Percentiles rank a stretch among this genome's conserved stretches.
Conservation (phyloP, 37 sponge, comb jelly and placozoan genomes). For the Tethya wilhelma region DNA sequence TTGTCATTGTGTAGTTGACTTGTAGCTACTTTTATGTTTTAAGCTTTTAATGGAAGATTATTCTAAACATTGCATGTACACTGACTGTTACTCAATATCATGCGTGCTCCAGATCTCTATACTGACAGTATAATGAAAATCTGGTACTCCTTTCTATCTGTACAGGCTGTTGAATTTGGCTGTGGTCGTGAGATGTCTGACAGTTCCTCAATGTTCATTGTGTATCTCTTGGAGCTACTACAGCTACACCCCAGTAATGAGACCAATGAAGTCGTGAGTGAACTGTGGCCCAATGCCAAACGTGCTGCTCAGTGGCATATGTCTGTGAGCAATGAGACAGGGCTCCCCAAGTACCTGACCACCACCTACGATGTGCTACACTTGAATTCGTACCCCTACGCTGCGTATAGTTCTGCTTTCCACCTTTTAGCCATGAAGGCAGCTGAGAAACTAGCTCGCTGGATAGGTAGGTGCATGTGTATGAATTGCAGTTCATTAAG, state of each 20-base stretch:
- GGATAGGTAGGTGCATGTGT: too few species aligned
- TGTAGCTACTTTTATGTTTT: too few species aligned
- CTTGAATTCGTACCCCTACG: neutral
- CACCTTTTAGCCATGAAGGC: too few species aligned
- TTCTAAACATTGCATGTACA: too few species aligned
- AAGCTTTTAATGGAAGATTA: neutral
- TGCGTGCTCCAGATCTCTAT: too few species aligned
- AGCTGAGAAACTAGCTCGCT: too few species aligned
- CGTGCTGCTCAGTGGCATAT: constrained; percentile 26
- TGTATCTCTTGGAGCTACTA: constrained; percentile 17
- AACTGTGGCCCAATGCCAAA: constrained; percentile 15
- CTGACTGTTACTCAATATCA: too few species aligned
- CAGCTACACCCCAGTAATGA: neutral
- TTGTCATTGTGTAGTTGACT: too few species aligned
- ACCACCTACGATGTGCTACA: constrained; percentile 13
- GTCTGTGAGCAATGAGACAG: neutral
- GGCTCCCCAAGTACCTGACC: constrained; percentile 1
- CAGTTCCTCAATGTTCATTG: constrained; percentile 28
- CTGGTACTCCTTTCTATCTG: neutral
- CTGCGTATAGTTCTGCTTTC: too few species aligned
- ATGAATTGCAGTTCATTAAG: too few species aligned
- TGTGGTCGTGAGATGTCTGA: constrained; percentile 29
- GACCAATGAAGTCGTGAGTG: neutral
- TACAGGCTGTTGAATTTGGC: constrained; percentile 7
- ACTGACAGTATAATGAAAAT: too few species aligned